Evolutionary conservation across 2,797 vertebrate species (phyloP).

Genomic region (Chanos chanos): DNA sequence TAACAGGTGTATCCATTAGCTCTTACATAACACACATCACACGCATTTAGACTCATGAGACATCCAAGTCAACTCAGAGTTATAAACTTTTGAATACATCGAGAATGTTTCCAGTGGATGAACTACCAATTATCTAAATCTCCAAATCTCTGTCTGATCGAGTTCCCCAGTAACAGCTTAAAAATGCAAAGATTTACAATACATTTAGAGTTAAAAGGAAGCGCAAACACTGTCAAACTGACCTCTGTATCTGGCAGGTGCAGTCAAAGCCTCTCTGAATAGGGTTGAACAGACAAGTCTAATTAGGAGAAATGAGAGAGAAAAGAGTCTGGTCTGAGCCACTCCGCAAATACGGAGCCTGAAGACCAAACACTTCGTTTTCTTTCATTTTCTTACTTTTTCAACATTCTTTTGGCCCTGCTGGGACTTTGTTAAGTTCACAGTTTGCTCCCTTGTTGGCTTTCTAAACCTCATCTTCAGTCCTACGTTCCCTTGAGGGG

Average conservation of each 20-base stretch:
- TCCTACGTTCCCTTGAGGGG: background rate
- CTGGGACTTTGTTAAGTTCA: too few relatives aligned
- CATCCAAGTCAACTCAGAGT: background rate
- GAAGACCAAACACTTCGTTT: too few relatives aligned
- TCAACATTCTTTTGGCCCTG: too few relatives aligned
- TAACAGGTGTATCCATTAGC: constrained; percentile 63
- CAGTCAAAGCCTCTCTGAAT: too few relatives aligned
- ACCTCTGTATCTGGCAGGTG: too few relatives aligned
- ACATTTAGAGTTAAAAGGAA: background rate
- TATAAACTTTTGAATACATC: background rate
- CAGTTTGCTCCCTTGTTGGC: background rate
- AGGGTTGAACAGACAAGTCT: too few relatives aligned
- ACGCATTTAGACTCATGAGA: constrained; percentile 32
- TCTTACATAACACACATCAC: constrained; percentile 50
- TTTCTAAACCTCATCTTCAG: background rate
- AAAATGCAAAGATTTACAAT: background rate
- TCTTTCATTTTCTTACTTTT: too few relatives aligned
- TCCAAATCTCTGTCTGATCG: background rate
- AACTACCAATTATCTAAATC: background rate
- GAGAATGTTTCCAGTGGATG: constrained; percentile 2
- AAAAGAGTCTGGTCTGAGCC: too few relatives aligned
- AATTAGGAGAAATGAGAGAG: too few relatives aligned
- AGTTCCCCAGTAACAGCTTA: background rate
- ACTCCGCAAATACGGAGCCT: too few relatives aligned
- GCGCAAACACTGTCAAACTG: too few relatives aligned